Evolutionary conservation across 2,797 vertebrate species (phyloP).

Genomic region (Anguilla pacifica): DNA sequence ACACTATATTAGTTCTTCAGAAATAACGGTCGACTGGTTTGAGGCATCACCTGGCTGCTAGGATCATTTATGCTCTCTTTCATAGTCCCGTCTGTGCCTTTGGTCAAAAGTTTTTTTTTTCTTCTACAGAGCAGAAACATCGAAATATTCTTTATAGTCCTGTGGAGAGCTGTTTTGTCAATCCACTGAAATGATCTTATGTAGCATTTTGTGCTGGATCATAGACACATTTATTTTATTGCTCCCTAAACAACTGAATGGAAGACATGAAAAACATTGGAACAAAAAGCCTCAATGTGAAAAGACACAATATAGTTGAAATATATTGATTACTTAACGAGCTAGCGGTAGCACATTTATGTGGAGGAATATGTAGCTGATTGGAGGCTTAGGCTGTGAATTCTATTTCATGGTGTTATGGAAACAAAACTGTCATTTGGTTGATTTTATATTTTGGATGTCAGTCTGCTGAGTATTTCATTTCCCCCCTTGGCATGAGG

Average conservation of each 20-base stretch:
- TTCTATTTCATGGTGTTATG: background rate
- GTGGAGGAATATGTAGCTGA: background rate
- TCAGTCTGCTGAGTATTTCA: background rate
- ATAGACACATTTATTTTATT: background rate
- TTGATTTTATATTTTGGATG: conserved; percentile 3
- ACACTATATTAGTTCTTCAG: background rate
- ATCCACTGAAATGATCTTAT: background rate
- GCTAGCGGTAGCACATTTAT: background rate
- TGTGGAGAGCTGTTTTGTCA: background rate
- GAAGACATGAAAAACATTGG: background rate
- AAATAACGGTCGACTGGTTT: background rate
- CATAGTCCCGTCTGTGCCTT: background rate
- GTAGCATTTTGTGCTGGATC: background rate
- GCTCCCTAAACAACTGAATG: background rate
- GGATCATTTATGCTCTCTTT: background rate
- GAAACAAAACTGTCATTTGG: background rate
- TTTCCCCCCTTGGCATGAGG: background rate
- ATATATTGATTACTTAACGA: background rate
- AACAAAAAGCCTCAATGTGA: background rate
- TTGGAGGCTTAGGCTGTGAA: background rate
- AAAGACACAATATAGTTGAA: background rate
- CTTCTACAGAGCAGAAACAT: too few species aligned
- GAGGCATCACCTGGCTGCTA: background rate
- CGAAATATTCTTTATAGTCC: background rate
- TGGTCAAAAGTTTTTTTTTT: background rate